phyloP scores from a whole-genome alignment of 1,140 invertebrate species.

The Oppia nitens region DNA sequence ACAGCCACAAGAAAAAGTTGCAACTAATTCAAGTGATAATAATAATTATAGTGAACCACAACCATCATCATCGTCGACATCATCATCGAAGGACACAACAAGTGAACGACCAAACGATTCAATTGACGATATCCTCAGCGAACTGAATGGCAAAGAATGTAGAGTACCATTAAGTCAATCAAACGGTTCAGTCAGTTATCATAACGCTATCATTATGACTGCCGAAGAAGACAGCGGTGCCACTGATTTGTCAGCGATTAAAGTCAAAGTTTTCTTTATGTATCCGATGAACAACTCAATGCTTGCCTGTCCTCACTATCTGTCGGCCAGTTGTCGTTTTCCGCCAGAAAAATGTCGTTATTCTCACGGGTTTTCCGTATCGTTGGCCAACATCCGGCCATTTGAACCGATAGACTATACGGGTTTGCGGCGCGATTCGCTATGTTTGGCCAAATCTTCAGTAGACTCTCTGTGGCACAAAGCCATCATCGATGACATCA shows the following conservation, averaged over 20 bases:
- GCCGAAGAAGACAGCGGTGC: background rate
- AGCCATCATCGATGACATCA: background rate
- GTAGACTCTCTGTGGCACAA: background rate
- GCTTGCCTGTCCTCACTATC: conserved; percentile 8
- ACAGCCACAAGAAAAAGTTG: no score
- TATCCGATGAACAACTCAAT: conserved; percentile 12
- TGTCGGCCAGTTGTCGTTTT: conserved; percentile 1
- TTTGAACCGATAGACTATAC: background rate
- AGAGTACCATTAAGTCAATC: background rate
- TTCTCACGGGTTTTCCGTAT: background rate
- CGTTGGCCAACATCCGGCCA: background rate
- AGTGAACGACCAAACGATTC: background rate
- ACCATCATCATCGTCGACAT: background rate
- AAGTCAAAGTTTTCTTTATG: conserved; percentile 6
- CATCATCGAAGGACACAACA: background rate
- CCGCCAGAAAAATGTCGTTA: background rate
- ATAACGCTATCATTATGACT: conserved; percentile 3
- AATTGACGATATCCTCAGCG: background rate
- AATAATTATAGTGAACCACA: background rate
- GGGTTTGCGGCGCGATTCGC: background rate
- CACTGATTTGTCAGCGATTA: background rate
- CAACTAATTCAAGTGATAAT: background rate
- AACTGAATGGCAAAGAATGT: conserved; percentile 9
- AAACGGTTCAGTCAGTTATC: conserved; percentile 8
- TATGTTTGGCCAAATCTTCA: background rate